Evolutionary conservation across 2,113 vertebrate genomes (phyloP).

Genomic region (Epinephelus moara): DNA sequence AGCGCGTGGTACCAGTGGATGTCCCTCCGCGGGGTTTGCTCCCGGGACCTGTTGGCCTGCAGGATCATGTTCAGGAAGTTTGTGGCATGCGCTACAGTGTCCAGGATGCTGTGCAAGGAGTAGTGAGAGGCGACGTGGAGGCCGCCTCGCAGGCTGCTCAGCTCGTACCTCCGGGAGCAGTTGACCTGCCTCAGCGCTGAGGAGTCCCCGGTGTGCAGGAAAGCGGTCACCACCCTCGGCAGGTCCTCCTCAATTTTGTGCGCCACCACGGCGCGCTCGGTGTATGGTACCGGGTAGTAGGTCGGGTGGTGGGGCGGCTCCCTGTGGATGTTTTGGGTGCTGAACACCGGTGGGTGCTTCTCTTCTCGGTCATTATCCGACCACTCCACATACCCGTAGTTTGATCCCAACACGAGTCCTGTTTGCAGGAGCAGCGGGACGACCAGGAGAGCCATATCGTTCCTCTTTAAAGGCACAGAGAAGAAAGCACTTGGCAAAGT

Average conservation of each 20-base stretch:
- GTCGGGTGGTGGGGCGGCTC: constrained; percentile 81
- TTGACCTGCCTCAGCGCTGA: constrained; percentile 89
- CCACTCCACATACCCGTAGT: constrained; percentile 88
- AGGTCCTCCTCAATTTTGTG: constrained; percentile 93
- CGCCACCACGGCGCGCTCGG: constrained; percentile 88
- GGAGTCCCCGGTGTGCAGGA: constrained; percentile 95
- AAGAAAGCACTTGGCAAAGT: constrained; percentile 59
- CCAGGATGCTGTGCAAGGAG: constrained; percentile 90
- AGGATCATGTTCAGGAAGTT: constrained; percentile 95
- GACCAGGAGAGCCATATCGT: constrained; percentile 84
- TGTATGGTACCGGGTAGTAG: constrained; percentile 80
- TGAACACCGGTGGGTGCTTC: constrained; percentile 76
- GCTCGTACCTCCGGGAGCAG: constrained; percentile 94
- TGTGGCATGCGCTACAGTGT: constrained; percentile 92
- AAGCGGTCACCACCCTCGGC: constrained; percentile 93
- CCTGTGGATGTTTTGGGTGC: constrained; percentile 78
- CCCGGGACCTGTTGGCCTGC: constrained; percentile 92
- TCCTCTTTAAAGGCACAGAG: constrained; percentile 43
- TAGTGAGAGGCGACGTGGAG: constrained; percentile 87
- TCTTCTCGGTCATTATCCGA: constrained; percentile 84
- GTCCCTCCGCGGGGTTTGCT: constrained; percentile 89
- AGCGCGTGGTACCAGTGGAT: constrained; percentile 95
- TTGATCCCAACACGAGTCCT: constrained; percentile 80
- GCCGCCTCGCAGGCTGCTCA: constrained; percentile 89
- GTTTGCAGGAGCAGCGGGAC: constrained; percentile 84